Base-by-base conservation (phyloP, 30 jellyfish, hydroid and myxozoan genomes). In the Catostylus mosaicus region DNA sequence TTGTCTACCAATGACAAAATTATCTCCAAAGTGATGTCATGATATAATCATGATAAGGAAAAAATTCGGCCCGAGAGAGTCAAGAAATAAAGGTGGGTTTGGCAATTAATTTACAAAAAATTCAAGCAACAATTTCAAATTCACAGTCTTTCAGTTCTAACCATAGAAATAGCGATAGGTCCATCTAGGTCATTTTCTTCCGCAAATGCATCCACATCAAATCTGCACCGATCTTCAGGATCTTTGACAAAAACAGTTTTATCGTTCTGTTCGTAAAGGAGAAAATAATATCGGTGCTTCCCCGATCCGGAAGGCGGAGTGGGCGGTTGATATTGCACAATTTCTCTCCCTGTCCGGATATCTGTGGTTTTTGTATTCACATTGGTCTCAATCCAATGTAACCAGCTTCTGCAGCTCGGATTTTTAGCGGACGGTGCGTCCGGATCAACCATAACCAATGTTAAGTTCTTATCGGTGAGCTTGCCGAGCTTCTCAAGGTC, bases 361-460 rank as follows among this genome's bases (percentile, higher is more conserved):
- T 75, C 87, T 66, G 33, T 51, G 10, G 52, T 40, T 20, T 73
- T 67, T 60, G 84, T 75, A 30, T 64, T 75, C 32, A 67, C 70
- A 54, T 69, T 60, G 36, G 85, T 54, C 30, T 73, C 88, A 19
- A 90, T 64, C 97, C 97, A 90, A 50, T 90, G 97, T 52, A 90
- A 79, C 97, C 97, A 90, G 36, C 84, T 59, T 18, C 97, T 75
- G 67, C 88, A 77, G 76, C 80, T 82, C 60, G 97, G 97, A 74
- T 90, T 78, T 34, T 83, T 71, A 33, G 71, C 61, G 26, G 95
- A 79, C 5, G 97, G 97, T 9, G 97, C 97, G 56, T 90, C 97
- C 35, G 97, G 97, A 83, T 90, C 97, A 7, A 90, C 80, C 97
- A 88, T 88, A 12, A 88, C 57, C 73, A 88, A 68, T 14, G 97